Percentiles rank a stretch among this genome's conserved stretches.
phyloP scores from a whole-genome alignment of 2,888 invertebrate genomes.

The Digitonthophagus gazella region DNA sequence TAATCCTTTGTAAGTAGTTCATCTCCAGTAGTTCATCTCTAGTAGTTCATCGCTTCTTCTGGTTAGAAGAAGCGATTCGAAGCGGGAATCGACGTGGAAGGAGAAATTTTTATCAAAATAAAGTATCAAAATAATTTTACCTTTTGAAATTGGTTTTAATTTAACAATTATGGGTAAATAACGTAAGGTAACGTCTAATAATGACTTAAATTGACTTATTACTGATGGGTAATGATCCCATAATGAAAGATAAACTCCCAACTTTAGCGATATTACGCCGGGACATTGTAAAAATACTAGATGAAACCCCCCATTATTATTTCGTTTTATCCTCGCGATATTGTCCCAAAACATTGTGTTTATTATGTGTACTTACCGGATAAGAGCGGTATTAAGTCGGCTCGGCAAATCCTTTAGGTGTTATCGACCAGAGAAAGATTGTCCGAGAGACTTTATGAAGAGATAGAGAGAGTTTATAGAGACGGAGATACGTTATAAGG shows the following conservation, averaged over 20 bases:
- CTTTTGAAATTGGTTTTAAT: background rate
- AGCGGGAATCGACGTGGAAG: no score
- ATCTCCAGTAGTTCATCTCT: no score
- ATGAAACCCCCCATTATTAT: slow-evolving; percentile 12
- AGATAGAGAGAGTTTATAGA: no score
- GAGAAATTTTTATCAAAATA: no score
- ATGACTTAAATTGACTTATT: slow-evolving; percentile 13
- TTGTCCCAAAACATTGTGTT: slow-evolving; percentile 31
- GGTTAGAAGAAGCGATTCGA: background rate
- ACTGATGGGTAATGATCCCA: slow-evolving; percentile 2
- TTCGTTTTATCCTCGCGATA: slow-evolving; percentile 16
- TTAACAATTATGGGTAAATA: background rate
- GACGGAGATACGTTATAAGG: no score
- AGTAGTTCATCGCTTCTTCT: slow-evolving; percentile 3
- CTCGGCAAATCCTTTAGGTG: slow-evolving; percentile 28
- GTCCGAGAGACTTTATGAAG: slow-evolving; percentile 35
- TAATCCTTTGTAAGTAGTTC: slow-evolving; percentile 13
- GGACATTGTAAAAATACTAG: background rate
- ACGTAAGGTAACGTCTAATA: slow-evolving; percentile 3
- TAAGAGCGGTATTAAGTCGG: slow-evolving; percentile 28
- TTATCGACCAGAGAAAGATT: slow-evolving; percentile 28
- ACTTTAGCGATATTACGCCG: background rate
- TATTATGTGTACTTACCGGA: slow-evolving; percentile 36
- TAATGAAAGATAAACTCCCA: slow-evolving; percentile 2
- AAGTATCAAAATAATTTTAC: background rate